Evolutionary conservation across 2,888 invertebrate genomes (phyloP), one percentile per base, ranked within the genome.

Genomic region (Lampropteryx suffumata): DNA sequence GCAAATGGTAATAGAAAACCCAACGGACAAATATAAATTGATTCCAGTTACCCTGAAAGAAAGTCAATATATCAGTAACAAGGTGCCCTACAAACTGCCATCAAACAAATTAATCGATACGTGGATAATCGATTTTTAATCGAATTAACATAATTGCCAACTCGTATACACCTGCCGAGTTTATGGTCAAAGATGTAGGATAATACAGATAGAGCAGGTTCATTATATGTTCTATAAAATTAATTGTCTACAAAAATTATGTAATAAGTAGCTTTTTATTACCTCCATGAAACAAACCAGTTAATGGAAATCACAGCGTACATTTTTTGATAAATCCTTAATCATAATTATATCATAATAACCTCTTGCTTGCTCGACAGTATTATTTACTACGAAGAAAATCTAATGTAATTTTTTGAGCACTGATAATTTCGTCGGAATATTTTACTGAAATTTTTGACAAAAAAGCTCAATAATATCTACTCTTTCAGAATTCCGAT

Each of bases 51-150:
- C n/a, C 26, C n/a, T 35, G 24, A 34, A 41, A 42, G 46, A 32
- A 50, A 39, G 39, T 17, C 40, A 47, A 11, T 86, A 85, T 84
- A 85, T 86, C 85, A 86, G 84, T 87, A 88, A 89, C 50, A 61
- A 61, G 55, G 45, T 61, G 55, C 49, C 51, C 49, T 37, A 48
- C 52, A 42, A 59, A 55, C 45, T 28, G 46, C 53, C 46, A 28
- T 53, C 43, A 60, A 59, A 59, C 51, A 65, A 65, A 72, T 64
- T 67, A 59, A 73, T 67, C 54, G 59, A 65, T 67, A 71, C 65
- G 62, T 49, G 50, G 55, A 55, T 64, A 62, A 68, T 61, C 63
- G 64, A 72, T 72, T 66, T 59, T 61, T 67, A 62, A 71, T 71
- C 64, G 61, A 50, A 74, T 74, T 75, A 67, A 64, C 69, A 71